phyloP scores from a whole-genome alignment of 2,113 vertebrate species.

The Brachionichthys hirsutus region DNA sequence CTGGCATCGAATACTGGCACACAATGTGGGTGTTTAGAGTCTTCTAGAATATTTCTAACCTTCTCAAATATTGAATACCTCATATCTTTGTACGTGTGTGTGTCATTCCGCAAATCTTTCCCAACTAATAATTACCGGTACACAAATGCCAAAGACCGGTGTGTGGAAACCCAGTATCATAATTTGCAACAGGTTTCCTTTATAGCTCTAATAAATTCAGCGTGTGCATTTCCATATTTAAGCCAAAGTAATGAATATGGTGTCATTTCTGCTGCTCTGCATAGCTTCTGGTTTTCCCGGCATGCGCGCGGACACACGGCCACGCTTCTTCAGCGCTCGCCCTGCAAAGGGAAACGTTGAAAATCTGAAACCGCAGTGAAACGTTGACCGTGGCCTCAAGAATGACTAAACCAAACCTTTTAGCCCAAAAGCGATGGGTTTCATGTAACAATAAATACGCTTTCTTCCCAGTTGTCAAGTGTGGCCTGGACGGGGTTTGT shows the following conservation, averaged over 20 bases:
- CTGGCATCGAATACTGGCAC: constrained; percentile 29
- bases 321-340: constrained; percentile 44
- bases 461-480: constrained; percentile 73
- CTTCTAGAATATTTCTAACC: constrained; percentile 37
- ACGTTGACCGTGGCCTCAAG: constrained; percentile 75
- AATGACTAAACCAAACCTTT: constrained; percentile 73
- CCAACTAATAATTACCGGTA: constrained; percentile 56
- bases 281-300: constrained; percentile 77
- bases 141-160: constrained; percentile 34
- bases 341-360: constrained; percentile 71
- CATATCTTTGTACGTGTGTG: constrained; percentile 29
- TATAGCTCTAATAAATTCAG: constrained; percentile 54
- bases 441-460: constrained; percentile 81
- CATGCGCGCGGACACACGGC: constrained; percentile 29
- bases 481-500: constrained; percentile 71
- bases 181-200: constrained; percentile 52
- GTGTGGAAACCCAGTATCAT: constrained; percentile 53
- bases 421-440: constrained; percentile 74
- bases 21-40: constrained; percentile 42
- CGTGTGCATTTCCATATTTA: constrained; percentile 62
- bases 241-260: constrained; percentile 55
- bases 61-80: constrained; percentile 43
- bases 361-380: constrained; percentile 72
- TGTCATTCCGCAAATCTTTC: constrained; percentile 54
- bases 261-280: constrained; percentile 73